Percentiles rank a stretch among this genome's conserved stretches.
Evolutionary conservation across 2,888 invertebrate species (phyloP).

Genomic region (Litoditis marina): DNA sequence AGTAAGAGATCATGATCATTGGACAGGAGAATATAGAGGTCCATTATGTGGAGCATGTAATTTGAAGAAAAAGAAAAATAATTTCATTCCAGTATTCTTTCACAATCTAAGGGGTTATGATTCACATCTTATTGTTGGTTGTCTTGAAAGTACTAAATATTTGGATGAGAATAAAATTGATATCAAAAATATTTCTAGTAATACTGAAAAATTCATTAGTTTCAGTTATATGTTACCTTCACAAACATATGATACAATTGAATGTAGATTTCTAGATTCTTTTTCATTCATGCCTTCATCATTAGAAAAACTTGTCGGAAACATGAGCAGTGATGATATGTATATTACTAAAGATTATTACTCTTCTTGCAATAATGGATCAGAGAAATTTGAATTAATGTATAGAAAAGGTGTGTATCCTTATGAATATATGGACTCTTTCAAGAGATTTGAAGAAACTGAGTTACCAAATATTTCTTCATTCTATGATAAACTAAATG

Average conservation of each 20-base stretch:
- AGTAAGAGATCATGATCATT: conserved; percentile 28
- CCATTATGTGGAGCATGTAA: conserved; percentile 26
- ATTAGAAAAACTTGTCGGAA: conserved; percentile 29
- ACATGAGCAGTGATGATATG: conserved; percentile 30
- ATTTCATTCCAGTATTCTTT: conserved; percentile 37
- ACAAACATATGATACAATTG: conserved; percentile 12
- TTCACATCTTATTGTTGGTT: conserved; percentile 33
- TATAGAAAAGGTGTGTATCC: conserved; percentile 53
- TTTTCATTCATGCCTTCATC: conserved; percentile 25
- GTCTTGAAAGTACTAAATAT: conserved; percentile 19
- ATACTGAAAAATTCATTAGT: conserved; percentile 36
- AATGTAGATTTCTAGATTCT: conserved; percentile 46
- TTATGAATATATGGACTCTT: conserved; percentile 56
- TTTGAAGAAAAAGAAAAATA: conserved; percentile 28
- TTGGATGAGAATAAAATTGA: conserved; percentile 19
- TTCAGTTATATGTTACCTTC: conserved; percentile 27
- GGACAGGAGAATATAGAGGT: conserved; percentile 31
- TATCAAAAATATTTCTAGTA: conserved; percentile 27
- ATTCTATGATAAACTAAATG: conserved; percentile 36
- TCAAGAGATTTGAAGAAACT: conserved; percentile 44
- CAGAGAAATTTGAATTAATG: conserved; percentile 23
- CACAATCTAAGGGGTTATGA: conserved; percentile 42
- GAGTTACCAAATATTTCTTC: conserved; percentile 28
- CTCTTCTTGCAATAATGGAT: conserved; percentile 4
- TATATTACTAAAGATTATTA: conserved; percentile 25